Conservation (phyloP, 2,113 vertebrate species). For the Pelecanus crispus region DNA sequence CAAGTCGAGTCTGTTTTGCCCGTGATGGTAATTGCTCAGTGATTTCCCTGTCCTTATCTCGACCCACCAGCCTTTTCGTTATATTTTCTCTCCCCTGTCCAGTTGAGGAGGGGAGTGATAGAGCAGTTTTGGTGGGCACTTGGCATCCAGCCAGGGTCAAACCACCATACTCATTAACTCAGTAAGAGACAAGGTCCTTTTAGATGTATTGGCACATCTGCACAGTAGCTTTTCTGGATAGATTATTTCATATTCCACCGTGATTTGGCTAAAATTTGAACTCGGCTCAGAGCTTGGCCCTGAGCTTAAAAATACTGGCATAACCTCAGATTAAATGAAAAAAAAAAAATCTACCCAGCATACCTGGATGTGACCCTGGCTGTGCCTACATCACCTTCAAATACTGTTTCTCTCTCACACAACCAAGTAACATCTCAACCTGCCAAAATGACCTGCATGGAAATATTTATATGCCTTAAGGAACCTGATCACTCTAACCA, state of each 20-base stretch:
- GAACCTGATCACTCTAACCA: neutral
- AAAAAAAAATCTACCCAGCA: neutral
- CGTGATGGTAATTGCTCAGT: no score
- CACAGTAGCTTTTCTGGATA: neutral
- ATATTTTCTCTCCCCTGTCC: no score
- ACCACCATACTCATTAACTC: neutral
- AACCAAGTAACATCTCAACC: neutral
- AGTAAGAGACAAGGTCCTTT: neutral
- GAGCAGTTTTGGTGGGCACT: no score
- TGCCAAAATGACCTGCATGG: neutral
- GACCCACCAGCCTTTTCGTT: no score
- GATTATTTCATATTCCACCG: neutral
- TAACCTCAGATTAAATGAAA: no score
- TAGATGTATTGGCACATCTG: fast-evolving
- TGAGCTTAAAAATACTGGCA: neutral
- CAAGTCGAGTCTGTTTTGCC: no score
- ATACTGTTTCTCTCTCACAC: neutral
- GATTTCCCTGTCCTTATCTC: no score
- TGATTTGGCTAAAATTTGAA: fast-evolving
- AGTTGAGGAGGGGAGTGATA: no score
- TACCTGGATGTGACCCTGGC: neutral
- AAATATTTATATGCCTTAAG: neutral
- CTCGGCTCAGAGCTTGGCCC: neutral
- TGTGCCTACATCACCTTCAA: neutral
- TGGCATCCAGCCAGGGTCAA: no score